These are phyloP conservation scores for Cladorhizidae sp. DNA, from an alignment of 37 sponge, comb jelly and placozoan genomes.

Conservation along the genomic window DNA sequence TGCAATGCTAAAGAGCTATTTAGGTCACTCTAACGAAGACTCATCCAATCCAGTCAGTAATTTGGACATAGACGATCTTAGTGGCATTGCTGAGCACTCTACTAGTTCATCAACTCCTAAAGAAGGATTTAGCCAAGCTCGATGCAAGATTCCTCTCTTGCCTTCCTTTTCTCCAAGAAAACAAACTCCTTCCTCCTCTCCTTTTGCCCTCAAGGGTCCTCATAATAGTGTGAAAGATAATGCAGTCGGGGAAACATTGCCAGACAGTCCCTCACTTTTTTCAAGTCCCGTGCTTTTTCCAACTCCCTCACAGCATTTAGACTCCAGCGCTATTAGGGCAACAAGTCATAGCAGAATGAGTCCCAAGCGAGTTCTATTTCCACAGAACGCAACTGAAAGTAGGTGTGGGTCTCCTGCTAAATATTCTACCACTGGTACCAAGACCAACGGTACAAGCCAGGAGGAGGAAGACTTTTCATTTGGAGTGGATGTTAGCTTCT, in stretches of 20 bases:
- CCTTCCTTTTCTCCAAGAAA: conserved; percentile 19
- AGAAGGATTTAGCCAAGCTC: not conserved
- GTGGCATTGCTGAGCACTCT: no score
- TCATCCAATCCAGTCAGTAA: no score
- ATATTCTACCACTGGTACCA: not conserved
- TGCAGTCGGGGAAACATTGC: not conserved
- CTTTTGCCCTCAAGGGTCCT: no score
- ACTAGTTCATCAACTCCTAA: no score
- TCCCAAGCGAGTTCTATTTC: not conserved
- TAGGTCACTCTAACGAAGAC: no score
- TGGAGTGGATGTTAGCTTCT: conserved; percentile 5
- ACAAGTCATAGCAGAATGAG: not conserved
- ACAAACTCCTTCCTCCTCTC: not conserved
- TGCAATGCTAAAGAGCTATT: no score
- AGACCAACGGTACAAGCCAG: not conserved
- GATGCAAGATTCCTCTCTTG: not conserved
- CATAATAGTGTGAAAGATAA: not conserved
- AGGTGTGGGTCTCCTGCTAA: not conserved
- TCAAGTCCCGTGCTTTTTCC: not conserved
- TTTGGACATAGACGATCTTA: no score
- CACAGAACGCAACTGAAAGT: not conserved
- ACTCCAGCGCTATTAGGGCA: not conserved
- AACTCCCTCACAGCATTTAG: not conserved
- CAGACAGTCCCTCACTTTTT: not conserved
- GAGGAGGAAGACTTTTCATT: conserved; percentile 9